Percentiles rank a stretch among this genome's conserved stretches.
Conservation (phyloP, 2,888 invertebrate species). For the Frankliniella intonsa region DNA sequence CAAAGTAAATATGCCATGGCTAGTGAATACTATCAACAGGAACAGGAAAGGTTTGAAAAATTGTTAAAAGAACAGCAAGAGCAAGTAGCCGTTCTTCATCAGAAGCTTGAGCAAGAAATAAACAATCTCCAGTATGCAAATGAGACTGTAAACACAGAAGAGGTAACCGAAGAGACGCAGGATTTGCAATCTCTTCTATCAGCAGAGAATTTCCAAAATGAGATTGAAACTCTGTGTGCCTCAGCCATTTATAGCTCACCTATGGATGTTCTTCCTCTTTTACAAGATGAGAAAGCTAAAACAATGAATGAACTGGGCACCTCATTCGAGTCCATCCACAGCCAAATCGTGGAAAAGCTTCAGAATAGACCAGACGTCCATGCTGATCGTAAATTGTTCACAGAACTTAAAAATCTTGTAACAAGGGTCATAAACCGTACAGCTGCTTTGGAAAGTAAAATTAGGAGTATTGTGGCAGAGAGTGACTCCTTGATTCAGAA, state of each 20-base stretch:
- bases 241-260: neutral
- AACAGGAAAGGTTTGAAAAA: conserved; percentile 30
- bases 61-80: neutral
- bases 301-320: neutral
- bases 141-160: neutral
- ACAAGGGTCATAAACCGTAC: neutral
- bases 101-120: neutral
- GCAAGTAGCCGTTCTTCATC: neutral
- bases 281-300: conserved; percentile 31
- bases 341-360: neutral
- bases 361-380: neutral
- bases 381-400: neutral
- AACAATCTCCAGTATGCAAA: neutral
- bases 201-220: neutral
- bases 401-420: neutral
- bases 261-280: conserved; percentile 9
- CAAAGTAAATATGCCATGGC: neutral
- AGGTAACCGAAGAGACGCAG: neutral
- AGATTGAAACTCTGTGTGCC: neutral
- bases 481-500: neutral
- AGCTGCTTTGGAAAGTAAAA: conserved; percentile 1
- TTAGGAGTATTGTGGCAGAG: neutral
- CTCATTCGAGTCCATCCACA: neutral
- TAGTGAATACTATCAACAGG: conserved; percentile 32
- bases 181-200: neutral